Evolutionary conservation across 1,140 invertebrate species (phyloP).

Genomic region (honey bee (Apis mellifera)): Amel_HAv3.1 CM009932.2:14271501-14272000

Average conservation of each 20-base stretch:
- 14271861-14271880: slow-evolving; percentile 64
- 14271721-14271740: background rate
- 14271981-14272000: slow-evolving; percentile 79
- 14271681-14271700: too few species aligned
- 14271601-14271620: background rate
- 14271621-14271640: background rate
- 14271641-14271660: background rate
- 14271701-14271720: background rate
- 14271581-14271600: background rate
- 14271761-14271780: background rate
- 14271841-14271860: slow-evolving; percentile 40
- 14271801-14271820: background rate
- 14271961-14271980: slow-evolving; percentile 77
- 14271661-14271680: slow-evolving; percentile 15
- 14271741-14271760: background rate
- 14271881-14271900: slow-evolving; percentile 77
- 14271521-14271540: slow-evolving; percentile 70
- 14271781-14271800: background rate
- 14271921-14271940: slow-evolving; percentile 79
- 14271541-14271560: background rate
- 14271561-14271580: slow-evolving; percentile 23
- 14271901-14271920: slow-evolving; percentile 79
- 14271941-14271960: slow-evolving; percentile 79
- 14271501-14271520: slow-evolving; percentile 90
- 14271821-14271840: background rate